Evolutionary conservation across 2,113 vertebrate species (phyloP).

Genomic region (Dipodomys spectabilis): DNA sequence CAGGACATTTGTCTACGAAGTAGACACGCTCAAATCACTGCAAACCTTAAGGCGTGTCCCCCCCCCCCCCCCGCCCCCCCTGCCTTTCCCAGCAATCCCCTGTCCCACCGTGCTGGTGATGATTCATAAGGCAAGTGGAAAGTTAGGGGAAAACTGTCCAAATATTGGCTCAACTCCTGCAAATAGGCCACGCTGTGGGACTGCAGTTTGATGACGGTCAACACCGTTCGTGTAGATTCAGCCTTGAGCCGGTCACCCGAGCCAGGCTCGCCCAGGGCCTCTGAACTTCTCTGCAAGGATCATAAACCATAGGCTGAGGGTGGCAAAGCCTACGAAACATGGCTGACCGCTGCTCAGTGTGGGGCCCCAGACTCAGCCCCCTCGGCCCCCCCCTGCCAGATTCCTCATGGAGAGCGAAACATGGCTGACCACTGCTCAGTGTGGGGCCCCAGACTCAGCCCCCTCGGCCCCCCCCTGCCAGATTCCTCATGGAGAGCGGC

Average conservation of each 20-base stretch:
- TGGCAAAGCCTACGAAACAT: too few species aligned
- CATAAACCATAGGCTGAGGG: too few species aligned
- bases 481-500: not conserved
- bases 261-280: not conserved
- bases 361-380: too few species aligned
- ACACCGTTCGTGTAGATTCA: not conserved
- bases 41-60: not conserved
- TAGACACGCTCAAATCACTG: not conserved
- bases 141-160: not conserved
- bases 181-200: not conserved
- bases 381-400: too few species aligned
- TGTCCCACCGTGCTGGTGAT: too few species aligned
- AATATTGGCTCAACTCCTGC: not conserved
- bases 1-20: not conserved
- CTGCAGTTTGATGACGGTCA: fast-evolving
- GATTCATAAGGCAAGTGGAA: not conserved
- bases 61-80: not conserved
- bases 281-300: not conserved
- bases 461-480: fast-evolving
- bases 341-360: too few species aligned
- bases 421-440: too few species aligned
- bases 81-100: not conserved
- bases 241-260: too few species aligned
- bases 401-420: too few species aligned
- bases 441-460: too few species aligned